Conservation (phyloP, 2,888 invertebrate genomes). For the Callyntrura guangdongensis region DNA sequence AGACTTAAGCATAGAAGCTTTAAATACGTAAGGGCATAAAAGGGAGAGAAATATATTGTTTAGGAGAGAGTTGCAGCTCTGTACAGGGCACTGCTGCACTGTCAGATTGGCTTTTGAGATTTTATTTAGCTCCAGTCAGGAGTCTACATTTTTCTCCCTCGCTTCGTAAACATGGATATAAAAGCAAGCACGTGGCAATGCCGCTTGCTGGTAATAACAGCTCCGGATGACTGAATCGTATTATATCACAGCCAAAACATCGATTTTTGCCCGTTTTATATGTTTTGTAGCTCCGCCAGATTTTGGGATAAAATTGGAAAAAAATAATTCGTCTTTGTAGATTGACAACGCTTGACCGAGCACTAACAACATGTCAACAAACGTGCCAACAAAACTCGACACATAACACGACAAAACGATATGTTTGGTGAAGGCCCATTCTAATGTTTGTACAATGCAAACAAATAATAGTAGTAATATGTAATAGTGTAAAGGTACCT, state of each 20-base stretch:
- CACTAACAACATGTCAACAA: conserved; percentile 19
- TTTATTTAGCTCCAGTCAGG: background rate
- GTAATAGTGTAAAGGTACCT: no score
- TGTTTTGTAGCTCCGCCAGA: background rate
- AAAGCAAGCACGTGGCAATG: background rate
- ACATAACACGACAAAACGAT: background rate
- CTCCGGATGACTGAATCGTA: background rate
- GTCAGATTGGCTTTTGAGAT: background rate
- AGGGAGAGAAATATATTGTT: background rate
- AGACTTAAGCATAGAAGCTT: conserved; percentile 16
- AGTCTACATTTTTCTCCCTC: background rate
- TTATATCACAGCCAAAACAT: conserved; percentile 2
- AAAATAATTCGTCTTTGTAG: background rate
- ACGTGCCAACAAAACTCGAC: background rate
- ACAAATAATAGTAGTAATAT: no score
- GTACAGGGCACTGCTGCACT: background rate
- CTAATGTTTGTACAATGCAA: no score
- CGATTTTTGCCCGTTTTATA: conserved; percentile 25
- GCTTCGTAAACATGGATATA: background rate
- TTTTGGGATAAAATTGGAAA: conserved; percentile 35
- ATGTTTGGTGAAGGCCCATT: no score
- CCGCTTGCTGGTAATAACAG: background rate
- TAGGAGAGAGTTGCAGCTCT: no score
- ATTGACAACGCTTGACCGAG: conserved; percentile 50
- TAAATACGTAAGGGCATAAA: background rate